Percentiles rank a stretch among this genome's conserved stretches.
These are phyloP conservation scores for Luscinia luscinia DNA, from an alignment of 2,797 vertebrate genomes.

Conservation along the genomic window DNA sequence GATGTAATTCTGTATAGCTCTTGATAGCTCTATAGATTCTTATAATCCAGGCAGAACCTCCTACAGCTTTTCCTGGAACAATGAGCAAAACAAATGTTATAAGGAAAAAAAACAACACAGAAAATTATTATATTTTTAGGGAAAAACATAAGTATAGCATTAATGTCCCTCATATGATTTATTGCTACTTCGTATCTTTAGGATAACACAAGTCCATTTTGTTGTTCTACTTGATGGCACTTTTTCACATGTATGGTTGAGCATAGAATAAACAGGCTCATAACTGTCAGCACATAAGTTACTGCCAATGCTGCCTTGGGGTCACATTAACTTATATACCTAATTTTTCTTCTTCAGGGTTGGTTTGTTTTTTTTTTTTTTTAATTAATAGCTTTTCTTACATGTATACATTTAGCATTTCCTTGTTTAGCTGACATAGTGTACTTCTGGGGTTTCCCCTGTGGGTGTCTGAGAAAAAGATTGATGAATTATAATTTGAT, in stretches of 20 bases:
- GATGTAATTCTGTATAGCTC: background rate
- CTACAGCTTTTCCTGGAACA: background rate
- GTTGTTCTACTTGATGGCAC: conserved; percentile 54
- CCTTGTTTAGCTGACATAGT: conserved; percentile 66
- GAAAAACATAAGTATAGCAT: conserved; percentile 16
- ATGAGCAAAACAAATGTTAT: background rate
- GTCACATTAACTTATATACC: conserved; percentile 63
- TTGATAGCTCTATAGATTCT: background rate
- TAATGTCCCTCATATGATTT: conserved; percentile 56
- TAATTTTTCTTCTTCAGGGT: conserved; percentile 55
- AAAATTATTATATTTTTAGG: background rate
- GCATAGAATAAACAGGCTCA: conserved; percentile 67
- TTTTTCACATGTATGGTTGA: conserved; percentile 54
- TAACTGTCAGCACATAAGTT: conserved; percentile 69
- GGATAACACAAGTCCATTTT: conserved; percentile 58
- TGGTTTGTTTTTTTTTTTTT: background rate
- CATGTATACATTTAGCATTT: conserved; percentile 62
- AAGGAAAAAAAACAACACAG: background rate
- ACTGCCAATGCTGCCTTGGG: conserved; percentile 64
- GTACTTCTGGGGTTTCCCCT: conserved; percentile 54
- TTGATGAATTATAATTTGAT: conserved; percentile 74
- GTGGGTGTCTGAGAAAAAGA: conserved; percentile 36
- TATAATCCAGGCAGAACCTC: background rate
- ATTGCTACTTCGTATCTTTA: conserved; percentile 62
- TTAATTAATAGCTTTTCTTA: conserved; percentile 72